Evolutionary conservation across 2,797 vertebrate species (phyloP), one percentile per base, ranked within the genome.

Genomic region (Erpetoichthys calabaricus): DNA sequence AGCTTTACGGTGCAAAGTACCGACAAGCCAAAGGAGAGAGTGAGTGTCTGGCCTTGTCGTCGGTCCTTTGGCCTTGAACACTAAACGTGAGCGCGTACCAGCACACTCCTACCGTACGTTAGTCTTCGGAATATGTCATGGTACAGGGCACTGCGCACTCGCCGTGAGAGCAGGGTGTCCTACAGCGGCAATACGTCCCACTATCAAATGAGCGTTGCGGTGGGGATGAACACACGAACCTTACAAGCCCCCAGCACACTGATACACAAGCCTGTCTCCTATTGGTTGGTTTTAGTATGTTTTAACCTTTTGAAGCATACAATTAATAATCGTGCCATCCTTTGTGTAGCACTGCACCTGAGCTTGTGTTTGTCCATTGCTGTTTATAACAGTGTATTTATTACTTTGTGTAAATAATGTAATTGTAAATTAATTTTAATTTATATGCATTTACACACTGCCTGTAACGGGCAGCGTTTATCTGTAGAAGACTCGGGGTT

Each of bases 321-420:
- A 62, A 68, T 60, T 67, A 65, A 72, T 68, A 76, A 71, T 65
- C 68, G 77, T 77, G 80, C 75, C 69, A 45, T 78, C 74, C 69
- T 76, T 77, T 71, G 81, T 75, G 72, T 74, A 74, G 82, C 86
- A 90, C 91, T 91, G 90, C 78, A 69, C 88, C 89, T 79, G 80
- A 84, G 85, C 80, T 88, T 85, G 86, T 84, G 87, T 89, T 81
- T 84, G 82, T 90, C 88, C 84, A 72, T 86, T 92, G 88, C 93
- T 94, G 92, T 98, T 97, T 95, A 92, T 95, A 99, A 91, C 89
- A 82, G 77, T 94, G 89, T 97, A 99, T 95, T 98, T 98, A 98
- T 99, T 93, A 90, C 68, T 80, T 84, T 80, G 74, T 98, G 94
- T 99, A 98, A 72, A 98, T 96, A 98, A 80, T 86, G 89, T 92